Percentiles rank a stretch among this genome's conserved stretches.
phyloP scores from a whole-genome alignment of 1,140 invertebrate genomes.

The Leptinotarsa defecta region DNA sequence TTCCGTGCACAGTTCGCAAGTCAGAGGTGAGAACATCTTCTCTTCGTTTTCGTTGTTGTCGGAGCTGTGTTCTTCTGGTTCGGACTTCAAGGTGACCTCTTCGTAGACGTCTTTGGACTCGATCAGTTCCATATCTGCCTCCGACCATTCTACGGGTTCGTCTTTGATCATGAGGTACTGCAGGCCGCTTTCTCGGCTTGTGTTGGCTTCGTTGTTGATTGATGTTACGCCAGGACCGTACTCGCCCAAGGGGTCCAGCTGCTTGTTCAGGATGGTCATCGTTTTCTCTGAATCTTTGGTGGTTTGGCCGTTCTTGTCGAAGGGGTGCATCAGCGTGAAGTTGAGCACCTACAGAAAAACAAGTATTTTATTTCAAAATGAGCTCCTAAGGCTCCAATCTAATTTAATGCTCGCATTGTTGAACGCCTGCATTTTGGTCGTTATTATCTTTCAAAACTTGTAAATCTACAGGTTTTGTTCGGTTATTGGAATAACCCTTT shows the following conservation, averaged over 20 bases:
- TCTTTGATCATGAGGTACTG: conserved; percentile 61
- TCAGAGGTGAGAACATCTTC: conserved; percentile 60
- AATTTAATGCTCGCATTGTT: too few species aligned
- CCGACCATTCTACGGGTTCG: conserved; percentile 61
- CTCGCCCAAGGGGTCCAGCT: not conserved
- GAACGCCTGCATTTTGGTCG: too few species aligned
- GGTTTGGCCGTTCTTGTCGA: conserved; percentile 16
- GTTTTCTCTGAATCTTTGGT: conserved; percentile 16
- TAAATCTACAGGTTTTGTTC: too few species aligned
- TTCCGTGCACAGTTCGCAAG: conserved; percentile 82
- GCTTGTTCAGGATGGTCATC: conserved; percentile 4
- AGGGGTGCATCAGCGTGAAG: conserved; percentile 31
- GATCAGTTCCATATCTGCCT: conserved; percentile 71
- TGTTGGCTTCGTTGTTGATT: conserved; percentile 32
- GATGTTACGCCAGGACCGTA: not conserved
- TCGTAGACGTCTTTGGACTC: conserved; percentile 62
- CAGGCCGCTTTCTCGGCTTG: conserved; percentile 46
- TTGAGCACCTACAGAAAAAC: conserved; percentile 33
- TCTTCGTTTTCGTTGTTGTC: conserved; percentile 37
- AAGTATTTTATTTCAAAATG: too few species aligned
- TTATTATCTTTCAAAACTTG: too few species aligned
- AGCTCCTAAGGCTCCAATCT: too few species aligned
- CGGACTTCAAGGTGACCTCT: conserved; percentile 62
- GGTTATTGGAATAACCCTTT: too few species aligned
- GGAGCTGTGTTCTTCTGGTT: conserved; percentile 53